phyloP scores from a whole-genome alignment of 2,113 vertebrate genomes.

The Solenodon paradoxus region DNA sequence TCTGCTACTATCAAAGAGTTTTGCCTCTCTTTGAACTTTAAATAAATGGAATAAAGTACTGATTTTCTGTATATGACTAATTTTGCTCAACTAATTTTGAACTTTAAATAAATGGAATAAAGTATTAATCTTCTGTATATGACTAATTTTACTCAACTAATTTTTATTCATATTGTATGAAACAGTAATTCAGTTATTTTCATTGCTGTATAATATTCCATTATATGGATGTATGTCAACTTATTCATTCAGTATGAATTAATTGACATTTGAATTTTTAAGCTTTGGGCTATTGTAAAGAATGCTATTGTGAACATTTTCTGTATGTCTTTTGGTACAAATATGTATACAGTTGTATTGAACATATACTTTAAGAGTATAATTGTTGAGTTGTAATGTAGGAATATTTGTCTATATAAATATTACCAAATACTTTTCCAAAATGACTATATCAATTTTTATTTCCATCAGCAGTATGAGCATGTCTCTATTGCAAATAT shows the following conservation, averaged over 20 bases:
- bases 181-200: neutral
- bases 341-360: neutral
- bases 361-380: neutral
- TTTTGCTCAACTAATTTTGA: slow-evolving; percentile 1
- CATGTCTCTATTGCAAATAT: neutral
- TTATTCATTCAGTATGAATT: neutral
- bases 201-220: neutral
- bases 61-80: neutral
- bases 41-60: neutral
- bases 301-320: neutral
- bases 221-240: neutral
- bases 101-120: neutral
- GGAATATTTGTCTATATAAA: neutral
- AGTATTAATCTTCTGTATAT: neutral
- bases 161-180: neutral
- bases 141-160: neutral
- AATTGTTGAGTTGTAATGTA: neutral
- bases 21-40: neutral
- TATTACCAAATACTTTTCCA: neutral
- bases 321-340: neutral
- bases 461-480: neutral
- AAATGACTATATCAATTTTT: neutral
- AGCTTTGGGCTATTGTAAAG: neutral
- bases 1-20: neutral
- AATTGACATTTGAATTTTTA: neutral